Evolutionary conservation across 2,113 vertebrate genomes (phyloP).

Genomic region (Camelus dromedarius): DNA sequence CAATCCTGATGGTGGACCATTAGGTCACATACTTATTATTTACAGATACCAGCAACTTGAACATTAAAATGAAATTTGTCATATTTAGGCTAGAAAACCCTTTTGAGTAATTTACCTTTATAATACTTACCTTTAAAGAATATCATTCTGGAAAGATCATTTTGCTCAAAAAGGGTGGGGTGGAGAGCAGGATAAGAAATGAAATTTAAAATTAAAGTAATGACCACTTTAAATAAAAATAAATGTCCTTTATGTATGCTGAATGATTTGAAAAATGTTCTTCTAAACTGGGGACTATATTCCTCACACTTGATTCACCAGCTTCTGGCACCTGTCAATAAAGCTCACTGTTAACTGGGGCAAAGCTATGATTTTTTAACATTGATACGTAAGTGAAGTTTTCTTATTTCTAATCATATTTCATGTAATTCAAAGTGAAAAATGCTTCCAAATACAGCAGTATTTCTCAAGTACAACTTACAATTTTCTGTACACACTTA

Average conservation of each 20-base stretch:
- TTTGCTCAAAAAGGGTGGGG: background rate
- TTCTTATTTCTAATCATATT: background rate
- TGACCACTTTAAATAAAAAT: background rate
- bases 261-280: background rate
- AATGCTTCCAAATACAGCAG: background rate
- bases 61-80: background rate
- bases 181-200: background rate
- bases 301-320: background rate
- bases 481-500: background rate
- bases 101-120: background rate
- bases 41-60: background rate
- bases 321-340: background rate
- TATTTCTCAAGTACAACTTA: background rate
- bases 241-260: background rate
- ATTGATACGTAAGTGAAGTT: background rate
- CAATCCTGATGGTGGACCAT: constrained; percentile 66
- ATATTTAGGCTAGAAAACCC: background rate
- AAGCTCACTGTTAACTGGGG: background rate
- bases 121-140: constrained; percentile 47
- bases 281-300: background rate
- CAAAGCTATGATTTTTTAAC: constrained; percentile 34
- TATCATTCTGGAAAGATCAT: constrained; percentile 31
- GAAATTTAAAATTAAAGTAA: constrained; percentile 31
- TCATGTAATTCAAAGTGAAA: background rate
- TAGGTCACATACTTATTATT: background rate